A percentile compares a stretch with the other conserved stretches of the same genome.
Conservation (phyloP, 1,140 invertebrate genomes). For the Megalonaias nervosa region DNA sequence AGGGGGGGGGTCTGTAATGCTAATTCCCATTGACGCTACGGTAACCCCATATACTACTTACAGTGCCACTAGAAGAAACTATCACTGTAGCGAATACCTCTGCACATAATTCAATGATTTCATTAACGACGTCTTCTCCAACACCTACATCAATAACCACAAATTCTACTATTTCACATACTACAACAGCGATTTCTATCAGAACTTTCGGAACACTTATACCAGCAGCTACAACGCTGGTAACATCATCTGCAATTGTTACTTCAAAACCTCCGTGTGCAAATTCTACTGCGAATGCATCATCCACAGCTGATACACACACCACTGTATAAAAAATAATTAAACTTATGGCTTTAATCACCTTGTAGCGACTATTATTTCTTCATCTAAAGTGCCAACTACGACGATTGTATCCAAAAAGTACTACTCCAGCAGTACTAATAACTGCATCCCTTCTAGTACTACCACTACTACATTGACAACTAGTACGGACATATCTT, state of each 20-base stretch:
- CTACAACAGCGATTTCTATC: not conserved
- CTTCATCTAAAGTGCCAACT: not conserved
- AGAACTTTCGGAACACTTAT: not conserved
- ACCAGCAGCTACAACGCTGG: not conserved
- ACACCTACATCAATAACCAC: not conserved
- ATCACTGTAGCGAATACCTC: too few relatives aligned
- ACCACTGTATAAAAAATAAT: not conserved
- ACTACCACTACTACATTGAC: not conserved
- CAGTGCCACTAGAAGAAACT: too few relatives aligned
- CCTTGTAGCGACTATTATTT: not conserved
- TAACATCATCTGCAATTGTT: not conserved
- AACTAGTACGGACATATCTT: too few relatives aligned
- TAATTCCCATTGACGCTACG: too few relatives aligned
- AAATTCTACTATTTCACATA: not conserved
- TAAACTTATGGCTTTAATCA: too few relatives aligned
- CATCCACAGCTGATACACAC: not conserved
- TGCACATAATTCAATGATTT: too few relatives aligned
- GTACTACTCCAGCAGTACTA: not conserved
- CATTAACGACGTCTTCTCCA: not conserved
- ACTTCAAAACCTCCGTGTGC: not conserved
- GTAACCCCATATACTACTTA: too few relatives aligned
- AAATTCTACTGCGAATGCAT: not conserved
- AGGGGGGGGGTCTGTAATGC: too few relatives aligned
- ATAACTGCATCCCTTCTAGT: not conserved
- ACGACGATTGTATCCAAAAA: not conserved